A percentile compares a stretch with the other conserved stretches of the same genome.
Evolutionary conservation across 1,140 invertebrate species (phyloP).

Genomic region (Trichonephila clavata): DNA sequence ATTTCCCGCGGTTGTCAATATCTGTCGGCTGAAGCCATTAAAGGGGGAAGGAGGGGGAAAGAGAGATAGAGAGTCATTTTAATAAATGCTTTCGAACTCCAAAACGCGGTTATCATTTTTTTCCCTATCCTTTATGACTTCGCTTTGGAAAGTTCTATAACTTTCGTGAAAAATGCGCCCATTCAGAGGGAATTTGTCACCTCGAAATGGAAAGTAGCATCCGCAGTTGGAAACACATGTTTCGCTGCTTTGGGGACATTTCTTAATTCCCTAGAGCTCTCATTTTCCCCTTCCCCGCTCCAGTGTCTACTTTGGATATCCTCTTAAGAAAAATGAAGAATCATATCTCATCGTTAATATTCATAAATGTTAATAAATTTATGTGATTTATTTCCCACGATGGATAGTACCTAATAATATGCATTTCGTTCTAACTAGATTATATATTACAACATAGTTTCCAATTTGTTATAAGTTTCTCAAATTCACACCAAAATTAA

Average conservation of each 20-base stretch:
- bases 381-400: too few relatives aligned
- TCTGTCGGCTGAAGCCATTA: neutral
- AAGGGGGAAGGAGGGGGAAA: neutral
- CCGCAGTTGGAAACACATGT: neutral
- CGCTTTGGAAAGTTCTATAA: neutral
- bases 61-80: neutral
- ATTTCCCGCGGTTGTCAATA: neutral
- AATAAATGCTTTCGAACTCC: slow-evolving; percentile 2
- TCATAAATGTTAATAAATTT: too few relatives aligned
- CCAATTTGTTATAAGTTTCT: too few relatives aligned
- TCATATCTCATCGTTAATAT: too few relatives aligned
- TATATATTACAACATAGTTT: too few relatives aligned
- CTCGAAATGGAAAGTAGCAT: neutral
- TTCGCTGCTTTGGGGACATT: neutral
- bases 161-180: neutral
- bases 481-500: too few relatives aligned
- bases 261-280: neutral
- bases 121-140: neutral
- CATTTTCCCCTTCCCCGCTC: neutral
- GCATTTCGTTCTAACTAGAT: too few relatives aligned
- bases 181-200: neutral
- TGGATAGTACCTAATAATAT: too few relatives aligned
- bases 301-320: neutral
- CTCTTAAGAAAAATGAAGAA: too few relatives aligned
- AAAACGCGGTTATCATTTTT: slow-evolving; percentile 1